Conservation (phyloP, 2,797 vertebrate genomes). For the Pachyuromys duprasi region DNA sequence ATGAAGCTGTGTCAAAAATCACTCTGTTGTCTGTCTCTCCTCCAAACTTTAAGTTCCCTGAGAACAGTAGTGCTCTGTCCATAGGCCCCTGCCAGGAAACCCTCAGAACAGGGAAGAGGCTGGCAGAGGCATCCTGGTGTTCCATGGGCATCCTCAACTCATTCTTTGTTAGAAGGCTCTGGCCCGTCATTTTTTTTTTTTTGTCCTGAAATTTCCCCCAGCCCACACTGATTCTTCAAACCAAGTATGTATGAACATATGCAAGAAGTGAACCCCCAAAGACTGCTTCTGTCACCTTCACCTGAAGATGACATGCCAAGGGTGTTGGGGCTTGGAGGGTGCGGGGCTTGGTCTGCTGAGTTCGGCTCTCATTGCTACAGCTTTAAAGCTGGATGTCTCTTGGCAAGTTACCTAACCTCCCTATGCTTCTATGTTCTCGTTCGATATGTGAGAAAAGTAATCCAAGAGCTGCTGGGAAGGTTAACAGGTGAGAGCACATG, state of each 20-base stretch:
- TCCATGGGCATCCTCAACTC: background rate
- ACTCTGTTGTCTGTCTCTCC: background rate
- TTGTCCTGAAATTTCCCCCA: background rate
- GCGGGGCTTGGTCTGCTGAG: background rate
- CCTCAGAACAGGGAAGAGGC: background rate
- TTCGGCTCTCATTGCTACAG: background rate
- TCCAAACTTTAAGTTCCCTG: background rate
- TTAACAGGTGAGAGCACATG: background rate
- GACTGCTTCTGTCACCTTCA: accelerated
- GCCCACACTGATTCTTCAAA: background rate
- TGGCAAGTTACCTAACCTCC: background rate
- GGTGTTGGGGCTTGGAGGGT: background rate
- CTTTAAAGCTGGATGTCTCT: background rate
- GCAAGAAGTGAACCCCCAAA: background rate
- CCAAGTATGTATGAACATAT: background rate
- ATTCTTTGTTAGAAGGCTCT: background rate
- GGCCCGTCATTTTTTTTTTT: background rate
- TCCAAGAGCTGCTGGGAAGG: background rate
- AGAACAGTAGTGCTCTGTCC: background rate
- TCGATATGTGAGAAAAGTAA: background rate
- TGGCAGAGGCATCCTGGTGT: background rate
- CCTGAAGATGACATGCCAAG: background rate
- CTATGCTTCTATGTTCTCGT: background rate
- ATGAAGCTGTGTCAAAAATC: background rate
- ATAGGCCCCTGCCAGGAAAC: background rate